These are phyloP conservation scores for Xestoiulus laeticollis DNA, from an alignment of 2,888 invertebrate species.

Conservation along the genomic window DNA sequence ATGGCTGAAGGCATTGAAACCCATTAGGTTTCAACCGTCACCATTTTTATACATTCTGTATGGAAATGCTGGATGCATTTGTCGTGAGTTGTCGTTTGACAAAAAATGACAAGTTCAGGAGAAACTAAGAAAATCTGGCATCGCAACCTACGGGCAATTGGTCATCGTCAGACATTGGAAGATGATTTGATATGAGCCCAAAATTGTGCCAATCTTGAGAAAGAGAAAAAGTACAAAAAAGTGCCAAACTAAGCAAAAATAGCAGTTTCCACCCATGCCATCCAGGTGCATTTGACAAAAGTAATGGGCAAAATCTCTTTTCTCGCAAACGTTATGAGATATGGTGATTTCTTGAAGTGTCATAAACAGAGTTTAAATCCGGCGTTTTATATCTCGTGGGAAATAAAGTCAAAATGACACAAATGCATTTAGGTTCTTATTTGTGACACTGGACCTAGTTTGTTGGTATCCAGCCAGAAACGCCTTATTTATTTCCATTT, in stretches of 20 bases:
- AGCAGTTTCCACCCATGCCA: neutral
- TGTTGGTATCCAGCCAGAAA: neutral
- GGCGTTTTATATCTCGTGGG: constrained; percentile 15
- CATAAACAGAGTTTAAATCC: constrained; percentile 24
- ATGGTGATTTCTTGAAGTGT: constrained; percentile 35
- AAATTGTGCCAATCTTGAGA: neutral
- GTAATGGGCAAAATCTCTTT: neutral
- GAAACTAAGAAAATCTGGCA: neutral
- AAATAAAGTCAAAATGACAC: constrained; percentile 10
- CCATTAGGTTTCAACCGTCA: neutral
- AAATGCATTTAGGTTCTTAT: constrained; percentile 13
- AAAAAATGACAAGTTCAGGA: neutral
- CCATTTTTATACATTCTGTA: neutral
- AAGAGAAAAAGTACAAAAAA: neutral
- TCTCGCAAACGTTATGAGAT: neutral
- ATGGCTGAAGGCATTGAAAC: neutral
- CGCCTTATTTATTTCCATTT: neutral
- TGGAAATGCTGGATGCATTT: neutral
- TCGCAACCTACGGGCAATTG: neutral
- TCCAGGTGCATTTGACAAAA: constrained; percentile 45
- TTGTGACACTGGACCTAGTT: neutral
- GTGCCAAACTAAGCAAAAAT: neutral
- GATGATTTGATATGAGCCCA: neutral
- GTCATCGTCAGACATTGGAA: constrained; percentile 1
- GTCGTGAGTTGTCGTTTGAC: neutral